Conservation (phyloP, 1,140 invertebrate genomes). For the Tachypleus tridentatus region DNA sequence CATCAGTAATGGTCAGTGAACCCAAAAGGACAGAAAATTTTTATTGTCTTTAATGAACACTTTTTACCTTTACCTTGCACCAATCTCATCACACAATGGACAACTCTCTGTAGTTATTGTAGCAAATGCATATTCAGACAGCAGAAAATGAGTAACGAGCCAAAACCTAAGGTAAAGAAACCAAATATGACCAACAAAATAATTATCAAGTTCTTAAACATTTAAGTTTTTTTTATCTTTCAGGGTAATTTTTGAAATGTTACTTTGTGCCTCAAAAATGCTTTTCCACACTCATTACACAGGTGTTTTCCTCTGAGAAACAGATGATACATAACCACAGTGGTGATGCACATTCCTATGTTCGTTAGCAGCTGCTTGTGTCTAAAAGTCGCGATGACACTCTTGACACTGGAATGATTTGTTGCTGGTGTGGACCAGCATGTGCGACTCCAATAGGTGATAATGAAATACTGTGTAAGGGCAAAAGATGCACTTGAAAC, state of each 20-base stretch:
- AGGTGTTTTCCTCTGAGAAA: constrained; percentile 77
- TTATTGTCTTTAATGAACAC: no score
- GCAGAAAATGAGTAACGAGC: no score
- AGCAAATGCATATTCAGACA: no score
- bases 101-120: no score
- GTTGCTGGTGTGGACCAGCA: constrained; percentile 87
- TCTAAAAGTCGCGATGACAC: constrained; percentile 48
- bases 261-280: constrained; percentile 75
- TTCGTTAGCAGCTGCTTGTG: constrained; percentile 82
- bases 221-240: no score
- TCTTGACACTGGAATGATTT: constrained; percentile 60
- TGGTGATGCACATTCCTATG: constrained; percentile 92
- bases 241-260: not conserved
- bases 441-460: constrained; percentile 84
- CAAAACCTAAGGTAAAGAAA: no score
- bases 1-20: no score
- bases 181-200: no score
- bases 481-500: constrained; percentile 89
- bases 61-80: no score
- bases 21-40: no score
- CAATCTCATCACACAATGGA: no score
- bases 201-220: no score
- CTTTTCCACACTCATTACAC: constrained; percentile 76
- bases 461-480: constrained; percentile 86
- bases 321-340: constrained; percentile 73